Evolutionary conservation across 2,113 vertebrate genomes (phyloP).

Genomic region (Tretioscincus oriximinensis): DNA sequence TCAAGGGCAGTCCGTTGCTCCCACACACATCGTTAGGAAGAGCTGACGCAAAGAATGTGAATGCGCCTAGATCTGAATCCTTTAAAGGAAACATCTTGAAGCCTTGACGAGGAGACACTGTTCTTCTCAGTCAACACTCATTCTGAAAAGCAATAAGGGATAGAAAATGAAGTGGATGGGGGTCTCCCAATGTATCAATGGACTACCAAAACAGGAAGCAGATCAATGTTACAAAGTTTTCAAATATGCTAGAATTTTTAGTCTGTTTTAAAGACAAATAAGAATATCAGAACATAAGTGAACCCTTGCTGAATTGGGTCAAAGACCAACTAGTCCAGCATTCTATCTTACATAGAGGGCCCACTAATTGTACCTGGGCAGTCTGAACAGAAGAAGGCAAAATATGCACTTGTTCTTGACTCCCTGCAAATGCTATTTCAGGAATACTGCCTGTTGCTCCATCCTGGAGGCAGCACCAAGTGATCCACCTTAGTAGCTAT

Average conservation of each 20-base stretch:
- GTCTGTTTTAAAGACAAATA: no score
- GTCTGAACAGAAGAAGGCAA: no score
- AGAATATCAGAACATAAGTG: no score
- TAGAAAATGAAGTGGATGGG: neutral
- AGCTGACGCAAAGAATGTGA: constrained; percentile 96
- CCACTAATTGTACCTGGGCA: no score
- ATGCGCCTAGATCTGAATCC: constrained; percentile 91
- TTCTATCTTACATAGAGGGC: no score
- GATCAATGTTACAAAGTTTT: neutral
- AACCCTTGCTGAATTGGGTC: no score
- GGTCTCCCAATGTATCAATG: neutral
- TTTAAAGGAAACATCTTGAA: constrained; percentile 85
- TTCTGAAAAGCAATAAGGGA: constrained; percentile 26
- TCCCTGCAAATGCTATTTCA: no score
- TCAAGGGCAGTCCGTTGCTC: constrained; percentile 96
- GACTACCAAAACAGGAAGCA: neutral
- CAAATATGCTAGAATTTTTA: neutral
- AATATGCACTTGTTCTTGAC: no score
- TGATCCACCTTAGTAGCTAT: no score
- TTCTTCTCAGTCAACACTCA: rapidly evolving
- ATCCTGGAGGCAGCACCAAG: no score
- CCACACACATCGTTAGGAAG: constrained; percentile 97
- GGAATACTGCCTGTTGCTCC: no score
- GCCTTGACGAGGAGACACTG: neutral
- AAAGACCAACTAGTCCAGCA: no score